phyloP scores from a whole-genome alignment of 2,113 vertebrate genomes.

The Menidia beryllina region DNA sequence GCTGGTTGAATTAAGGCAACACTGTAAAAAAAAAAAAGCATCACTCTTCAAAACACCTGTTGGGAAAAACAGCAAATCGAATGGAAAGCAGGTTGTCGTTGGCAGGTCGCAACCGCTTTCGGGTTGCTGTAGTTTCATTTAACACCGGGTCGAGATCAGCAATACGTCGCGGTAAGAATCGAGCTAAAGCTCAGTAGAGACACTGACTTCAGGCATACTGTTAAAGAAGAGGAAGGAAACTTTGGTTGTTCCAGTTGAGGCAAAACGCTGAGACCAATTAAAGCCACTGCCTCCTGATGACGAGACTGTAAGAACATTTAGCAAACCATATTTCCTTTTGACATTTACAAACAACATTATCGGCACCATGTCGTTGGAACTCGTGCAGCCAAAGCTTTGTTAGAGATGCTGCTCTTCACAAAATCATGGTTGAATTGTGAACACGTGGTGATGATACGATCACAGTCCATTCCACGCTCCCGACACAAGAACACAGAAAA shows the following conservation, averaged over 20 bases:
- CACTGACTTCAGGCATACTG: neutral
- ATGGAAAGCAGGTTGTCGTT: conserved; percentile 44
- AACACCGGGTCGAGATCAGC: conserved; percentile 17
- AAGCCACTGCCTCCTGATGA: conserved; percentile 41
- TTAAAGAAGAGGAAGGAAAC: conserved; percentile 18
- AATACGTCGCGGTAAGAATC: conserved; percentile 10
- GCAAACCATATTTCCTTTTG: neutral
- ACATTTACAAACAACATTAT: neutral
- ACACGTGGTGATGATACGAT: conserved; percentile 42
- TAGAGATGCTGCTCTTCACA: conserved; percentile 28
- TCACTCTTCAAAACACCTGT: conserved; percentile 9
- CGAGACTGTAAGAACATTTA: conserved; percentile 5
- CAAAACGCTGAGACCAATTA: conserved; percentile 40
- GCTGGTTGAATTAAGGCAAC: conserved; percentile 21
- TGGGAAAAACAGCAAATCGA: neutral
- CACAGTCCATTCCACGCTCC: conserved; percentile 40
- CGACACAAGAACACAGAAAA: conserved; percentile 57
- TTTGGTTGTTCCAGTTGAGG: conserved; percentile 52
- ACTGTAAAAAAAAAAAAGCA: conserved; percentile 3
- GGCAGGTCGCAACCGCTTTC: conserved; percentile 6
- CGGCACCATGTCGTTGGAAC: conserved; percentile 12
- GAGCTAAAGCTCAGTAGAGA: conserved; percentile 8
- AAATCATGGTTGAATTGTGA: conserved; percentile 34
- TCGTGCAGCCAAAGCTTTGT: conserved; percentile 26
- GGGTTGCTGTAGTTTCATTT: neutral